Base-by-base conservation (phyloP, 2,888 invertebrate genomes). In the Atherix ibis region DNA sequence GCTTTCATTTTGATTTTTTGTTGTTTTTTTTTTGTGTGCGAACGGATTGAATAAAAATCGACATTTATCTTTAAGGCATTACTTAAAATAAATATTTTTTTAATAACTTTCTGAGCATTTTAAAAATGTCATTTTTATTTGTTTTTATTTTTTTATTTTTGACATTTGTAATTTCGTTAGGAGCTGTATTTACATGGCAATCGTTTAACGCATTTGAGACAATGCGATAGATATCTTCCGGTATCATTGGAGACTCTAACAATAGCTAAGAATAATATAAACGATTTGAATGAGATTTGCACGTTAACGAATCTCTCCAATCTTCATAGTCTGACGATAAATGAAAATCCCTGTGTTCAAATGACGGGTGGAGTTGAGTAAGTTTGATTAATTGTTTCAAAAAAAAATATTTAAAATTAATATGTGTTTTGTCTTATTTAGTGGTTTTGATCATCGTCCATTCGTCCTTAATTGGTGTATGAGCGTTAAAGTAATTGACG, bases 381-480 rank as follows among this genome's bases (percentile, higher is more conserved):
- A 54, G 56, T 44, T 31, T 5, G 5, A 22, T 25, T 30, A 14
- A 26, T 12, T 27, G 17, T 24, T 24, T 10, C 12, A 14, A 13
- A 24, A 29, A 32, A 24, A 18, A 15, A 10, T 22, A 26, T 19
- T 39, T 13, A 15, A 36, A 15, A 27, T 26, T 16, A 26, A 6
- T 33, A 10, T 26, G 2, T n/a, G 3, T 18, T 4, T 32, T 26
- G 43, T 45, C 52, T 44, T 48, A 53, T 53, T 42, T 63, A 87
- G 85, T 58, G 84, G 82, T 25, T 89, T 84, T 59, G 85, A 88
- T 61, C 87, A 89, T 63, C 76, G 92, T 37, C 89, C 92, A 24
- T 92, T 85, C 64, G 74, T 91, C 40, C 71, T 91, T 39, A 92
- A 91, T 62, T 92, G 92, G 91, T 85, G 88, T 57, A 73, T 85